phyloP scores from a whole-genome alignment of 2,113 vertebrate genomes.

The Catharus minimus region DNA sequence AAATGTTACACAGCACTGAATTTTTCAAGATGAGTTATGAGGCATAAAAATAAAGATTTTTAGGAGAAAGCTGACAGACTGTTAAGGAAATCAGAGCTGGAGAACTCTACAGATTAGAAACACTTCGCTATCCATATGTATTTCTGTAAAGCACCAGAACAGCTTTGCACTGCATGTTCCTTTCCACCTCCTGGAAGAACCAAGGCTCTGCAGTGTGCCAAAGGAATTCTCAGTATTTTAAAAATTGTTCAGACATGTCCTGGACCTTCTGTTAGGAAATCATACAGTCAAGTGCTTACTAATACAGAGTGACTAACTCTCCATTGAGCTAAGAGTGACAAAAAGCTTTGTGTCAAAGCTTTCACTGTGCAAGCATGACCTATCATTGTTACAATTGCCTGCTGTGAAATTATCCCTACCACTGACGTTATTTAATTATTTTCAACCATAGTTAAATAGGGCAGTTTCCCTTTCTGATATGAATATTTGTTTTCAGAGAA shows the following conservation, averaged over 20 bases:
- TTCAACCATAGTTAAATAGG: not conserved
- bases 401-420: not conserved
- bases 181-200: not conserved
- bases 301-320: constrained; percentile 43
- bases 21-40: not conserved
- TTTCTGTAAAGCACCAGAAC: not conserved
- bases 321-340: constrained; percentile 19
- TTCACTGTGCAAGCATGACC: constrained; percentile 11
- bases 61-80: not conserved
- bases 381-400: not conserved
- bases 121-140: not conserved
- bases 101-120: not conserved
- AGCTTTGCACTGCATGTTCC: constrained; percentile 9
- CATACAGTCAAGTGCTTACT: constrained; percentile 8
- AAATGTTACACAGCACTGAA: not conserved
- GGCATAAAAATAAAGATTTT: not conserved
- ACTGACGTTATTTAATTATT: not conserved
- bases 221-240: constrained; percentile 41
- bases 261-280: constrained; percentile 44
- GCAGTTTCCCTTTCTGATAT: not conserved
- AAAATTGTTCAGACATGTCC: constrained; percentile 49
- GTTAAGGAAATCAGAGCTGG: not conserved
- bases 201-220: not conserved
- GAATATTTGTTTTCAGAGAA: not conserved
- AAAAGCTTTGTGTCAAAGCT: constrained; percentile 28